Conservation (phyloP, 64 coral and sea anemone species). For the Dendrophyllia cribrosa region DNA sequence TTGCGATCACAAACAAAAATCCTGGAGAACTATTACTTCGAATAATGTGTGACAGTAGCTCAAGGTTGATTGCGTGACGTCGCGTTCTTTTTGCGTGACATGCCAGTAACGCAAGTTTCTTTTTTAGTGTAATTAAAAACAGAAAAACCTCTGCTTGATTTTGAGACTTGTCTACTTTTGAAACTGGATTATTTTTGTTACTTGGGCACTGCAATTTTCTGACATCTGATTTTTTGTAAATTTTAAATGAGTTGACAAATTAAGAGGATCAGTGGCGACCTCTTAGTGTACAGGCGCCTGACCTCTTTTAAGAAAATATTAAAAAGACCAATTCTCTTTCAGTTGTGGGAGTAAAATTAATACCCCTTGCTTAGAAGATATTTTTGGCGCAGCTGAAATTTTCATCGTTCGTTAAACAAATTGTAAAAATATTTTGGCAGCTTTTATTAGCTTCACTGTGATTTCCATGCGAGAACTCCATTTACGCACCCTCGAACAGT, state of each 20-base stretch:
- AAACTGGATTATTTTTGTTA: slow-evolving; percentile 24
- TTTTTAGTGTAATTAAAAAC: neutral
- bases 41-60: neutral
- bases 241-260: neutral
- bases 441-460: neutral
- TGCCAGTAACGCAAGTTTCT: neutral
- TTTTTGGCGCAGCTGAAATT: slow-evolving; percentile 17
- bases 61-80: neutral
- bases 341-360: neutral
- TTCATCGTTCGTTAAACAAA: slow-evolving; percentile 17
- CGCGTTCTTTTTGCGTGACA: neutral
- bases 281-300: neutral
- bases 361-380: neutral
- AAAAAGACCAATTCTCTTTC: neutral
- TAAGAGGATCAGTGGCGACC: neutral
- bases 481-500: neutral
- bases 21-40: neutral
- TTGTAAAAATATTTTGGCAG: slow-evolving; percentile 18
- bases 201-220: neutral
- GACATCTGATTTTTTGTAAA: neutral
- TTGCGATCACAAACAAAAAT: neutral
- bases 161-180: neutral
- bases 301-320: neutral
- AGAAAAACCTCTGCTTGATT: neutral
- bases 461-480: neutral